phyloP scores from a whole-genome alignment of 1,140 invertebrate genomes.

The Caenorhabditis tropicalis region DNA sequence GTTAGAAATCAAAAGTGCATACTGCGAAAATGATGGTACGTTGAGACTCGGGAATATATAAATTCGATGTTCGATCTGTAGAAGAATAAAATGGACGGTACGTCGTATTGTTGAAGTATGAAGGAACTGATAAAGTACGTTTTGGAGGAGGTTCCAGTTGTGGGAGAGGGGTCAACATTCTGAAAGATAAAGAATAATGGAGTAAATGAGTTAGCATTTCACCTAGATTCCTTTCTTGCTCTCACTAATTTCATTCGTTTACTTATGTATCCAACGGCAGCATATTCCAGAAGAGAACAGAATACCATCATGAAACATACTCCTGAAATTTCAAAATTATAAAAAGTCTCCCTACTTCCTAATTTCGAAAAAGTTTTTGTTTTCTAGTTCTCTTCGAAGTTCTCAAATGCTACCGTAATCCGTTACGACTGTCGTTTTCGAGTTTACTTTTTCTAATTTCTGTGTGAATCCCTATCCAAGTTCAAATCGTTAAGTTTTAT shows the following conservation, averaged over 20 bases:
- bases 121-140: slow-evolving; percentile 30
- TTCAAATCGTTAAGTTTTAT: slow-evolving; percentile 28
- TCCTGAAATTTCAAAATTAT: slow-evolving; percentile 46
- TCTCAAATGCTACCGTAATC: too few species aligned
- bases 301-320: slow-evolving; percentile 65
- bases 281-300: slow-evolving; percentile 62
- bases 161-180: slow-evolving; percentile 18
- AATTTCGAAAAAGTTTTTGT: too few species aligned
- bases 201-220: not conserved
- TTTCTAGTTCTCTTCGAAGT: too few species aligned
- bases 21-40: slow-evolving; percentile 25
- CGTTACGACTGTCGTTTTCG: too few species aligned
- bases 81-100: slow-evolving; percentile 61
- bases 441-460: not conserved
- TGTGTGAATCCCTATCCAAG: not conserved
- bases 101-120: slow-evolving; percentile 51
- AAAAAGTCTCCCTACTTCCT: too few species aligned
- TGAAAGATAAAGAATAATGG: not conserved
- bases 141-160: slow-evolving; percentile 21
- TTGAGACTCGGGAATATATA: slow-evolving; percentile 51
- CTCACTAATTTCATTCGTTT: slow-evolving; percentile 58
- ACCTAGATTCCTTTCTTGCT: slow-evolving; percentile 52
- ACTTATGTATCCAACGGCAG: slow-evolving; percentile 62
- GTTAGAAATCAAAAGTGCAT: not conserved
- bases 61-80: slow-evolving; percentile 51